Conservation (phyloP, 1,140 invertebrate genomes). For the Drosophila sulfurigaster region DNA sequence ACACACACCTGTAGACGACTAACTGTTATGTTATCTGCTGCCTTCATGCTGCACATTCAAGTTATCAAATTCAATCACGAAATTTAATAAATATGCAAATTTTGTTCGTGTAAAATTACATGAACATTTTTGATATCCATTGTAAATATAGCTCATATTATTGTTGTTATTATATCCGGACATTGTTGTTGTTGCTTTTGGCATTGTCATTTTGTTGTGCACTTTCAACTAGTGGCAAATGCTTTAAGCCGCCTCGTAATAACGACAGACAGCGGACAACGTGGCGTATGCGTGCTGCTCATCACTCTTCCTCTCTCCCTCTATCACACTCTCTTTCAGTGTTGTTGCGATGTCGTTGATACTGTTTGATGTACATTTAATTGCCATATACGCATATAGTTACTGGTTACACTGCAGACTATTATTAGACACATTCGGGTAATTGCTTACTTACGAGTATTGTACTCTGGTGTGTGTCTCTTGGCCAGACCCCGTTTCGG, state of each 20-base stretch:
- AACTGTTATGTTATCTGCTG: slow-evolving; percentile 32
- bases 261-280: slow-evolving; percentile 1
- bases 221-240: slow-evolving; percentile 30
- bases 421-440: slow-evolving; percentile 30
- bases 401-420: slow-evolving; percentile 18
- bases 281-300: slow-evolving; percentile 31
- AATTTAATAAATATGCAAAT: slow-evolving; percentile 83
- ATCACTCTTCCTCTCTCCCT: background rate
- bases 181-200: slow-evolving; percentile 20
- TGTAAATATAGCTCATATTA: slow-evolving; percentile 24
- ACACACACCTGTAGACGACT: slow-evolving; percentile 7
- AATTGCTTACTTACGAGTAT: slow-evolving; percentile 7
- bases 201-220: slow-evolving; percentile 18
- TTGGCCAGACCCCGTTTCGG: background rate
- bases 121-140: slow-evolving; percentile 64
- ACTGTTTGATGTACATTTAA: slow-evolving; percentile 61
- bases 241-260: slow-evolving; percentile 8
- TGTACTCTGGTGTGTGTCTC: background rate
- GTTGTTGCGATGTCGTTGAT: slow-evolving; percentile 11
- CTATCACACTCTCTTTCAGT: background rate
- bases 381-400: slow-evolving; percentile 50
- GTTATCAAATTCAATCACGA: slow-evolving; percentile 73
- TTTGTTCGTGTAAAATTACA: slow-evolving; percentile 65
- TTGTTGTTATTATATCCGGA: background rate
- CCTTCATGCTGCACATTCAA: slow-evolving; percentile 24